phyloP scores from a whole-genome alignment of 2,113 vertebrate species.

The Puma concolor region DNA sequence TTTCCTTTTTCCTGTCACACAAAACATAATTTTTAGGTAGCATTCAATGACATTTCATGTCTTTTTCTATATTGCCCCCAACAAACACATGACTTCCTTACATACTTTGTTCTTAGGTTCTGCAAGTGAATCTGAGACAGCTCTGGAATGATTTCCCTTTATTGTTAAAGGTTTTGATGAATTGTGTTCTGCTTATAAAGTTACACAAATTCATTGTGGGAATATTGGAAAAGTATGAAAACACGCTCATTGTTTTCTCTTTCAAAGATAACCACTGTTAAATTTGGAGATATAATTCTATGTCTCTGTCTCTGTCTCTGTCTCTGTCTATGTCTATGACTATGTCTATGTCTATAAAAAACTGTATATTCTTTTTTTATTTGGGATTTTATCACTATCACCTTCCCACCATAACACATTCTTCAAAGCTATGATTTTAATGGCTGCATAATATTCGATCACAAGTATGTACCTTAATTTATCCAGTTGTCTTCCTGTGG shows the following conservation, averaged over 20 bases:
- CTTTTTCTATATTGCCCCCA: not conserved
- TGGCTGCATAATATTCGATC: not conserved
- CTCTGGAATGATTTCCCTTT: not conserved
- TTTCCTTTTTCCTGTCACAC: not conserved
- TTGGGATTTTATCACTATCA: not conserved
- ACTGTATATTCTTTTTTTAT: not conserved
- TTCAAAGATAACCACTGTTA: not conserved
- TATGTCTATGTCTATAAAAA: not conserved
- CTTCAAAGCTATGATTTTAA: conserved; percentile 14
- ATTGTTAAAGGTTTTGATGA: not conserved
- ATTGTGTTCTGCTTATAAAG: not conserved
- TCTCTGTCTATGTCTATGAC: not conserved
- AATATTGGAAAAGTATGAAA: not conserved
- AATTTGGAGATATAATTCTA: not conserved
- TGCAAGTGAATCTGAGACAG: not conserved
- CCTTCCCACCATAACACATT: not conserved
- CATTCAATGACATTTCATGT: not conserved
- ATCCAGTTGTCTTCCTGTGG: not conserved
- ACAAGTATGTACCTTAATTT: not conserved
- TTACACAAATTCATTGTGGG: not conserved
- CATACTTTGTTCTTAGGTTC: not conserved
- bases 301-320: not conserved
- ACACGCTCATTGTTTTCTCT: not conserved
- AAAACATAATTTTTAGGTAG: not conserved
- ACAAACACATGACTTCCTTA: not conserved